Conservation (phyloP, 2,113 vertebrate genomes). For the Petrocephalus zakoni region DNA sequence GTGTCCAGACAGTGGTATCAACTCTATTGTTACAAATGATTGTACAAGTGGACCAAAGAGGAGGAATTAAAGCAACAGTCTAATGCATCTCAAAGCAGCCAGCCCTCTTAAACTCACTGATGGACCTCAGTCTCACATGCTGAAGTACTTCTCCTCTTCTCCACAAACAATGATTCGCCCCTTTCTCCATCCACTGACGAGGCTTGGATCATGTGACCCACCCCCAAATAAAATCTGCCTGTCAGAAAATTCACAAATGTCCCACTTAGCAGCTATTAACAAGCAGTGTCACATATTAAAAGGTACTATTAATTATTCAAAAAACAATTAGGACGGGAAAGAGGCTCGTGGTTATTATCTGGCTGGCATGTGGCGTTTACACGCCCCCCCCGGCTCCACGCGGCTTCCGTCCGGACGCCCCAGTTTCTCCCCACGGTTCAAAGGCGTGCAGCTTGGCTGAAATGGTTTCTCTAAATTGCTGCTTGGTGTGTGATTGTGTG, state of each 20-base stretch:
- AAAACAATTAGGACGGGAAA: neutral
- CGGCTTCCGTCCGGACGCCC: neutral
- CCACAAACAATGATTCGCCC: constrained; percentile 1
- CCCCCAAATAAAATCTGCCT: neutral
- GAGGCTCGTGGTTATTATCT: neutral
- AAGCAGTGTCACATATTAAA: neutral
- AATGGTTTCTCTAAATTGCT: neutral
- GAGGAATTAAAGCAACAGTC: neutral
- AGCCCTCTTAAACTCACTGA: neutral
- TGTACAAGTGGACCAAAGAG: neutral
- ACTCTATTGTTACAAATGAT: neutral
- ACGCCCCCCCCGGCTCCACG: neutral
- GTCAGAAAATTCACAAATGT: neutral
- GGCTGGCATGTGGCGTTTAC: neutral
- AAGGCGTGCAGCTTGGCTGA: neutral
- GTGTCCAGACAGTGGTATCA: neutral
- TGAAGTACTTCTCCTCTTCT: neutral
- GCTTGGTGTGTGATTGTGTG: neutral
- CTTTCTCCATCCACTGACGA: neutral
- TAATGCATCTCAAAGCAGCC: neutral
- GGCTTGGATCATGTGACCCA: neutral
- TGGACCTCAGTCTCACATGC: neutral
- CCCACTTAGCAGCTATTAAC: neutral
- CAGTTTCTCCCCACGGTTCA: neutral
- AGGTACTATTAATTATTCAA: neutral